Conservation (phyloP, 30 jellyfish, hydroid and myxozoan genomes). For the Catostylus mosaicus region DNA sequence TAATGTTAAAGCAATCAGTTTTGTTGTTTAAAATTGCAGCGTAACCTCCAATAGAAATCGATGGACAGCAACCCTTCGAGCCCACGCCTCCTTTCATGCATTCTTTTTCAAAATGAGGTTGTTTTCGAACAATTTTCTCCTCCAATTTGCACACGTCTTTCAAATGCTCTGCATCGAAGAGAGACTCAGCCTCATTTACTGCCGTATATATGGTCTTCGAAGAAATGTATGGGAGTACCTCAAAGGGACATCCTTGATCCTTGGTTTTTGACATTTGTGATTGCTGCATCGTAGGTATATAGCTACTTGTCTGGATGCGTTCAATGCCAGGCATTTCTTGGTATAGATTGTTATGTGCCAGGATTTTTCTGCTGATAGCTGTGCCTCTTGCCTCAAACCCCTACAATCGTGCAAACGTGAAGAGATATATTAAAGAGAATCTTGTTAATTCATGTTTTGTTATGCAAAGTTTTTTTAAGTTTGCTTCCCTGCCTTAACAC, state of each 20-base stretch:
- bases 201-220: conserved; percentile 62
- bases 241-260: conserved; percentile 39
- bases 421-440: too few relatives aligned
- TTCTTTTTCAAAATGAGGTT: conserved; percentile 39
- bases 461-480: too few relatives aligned
- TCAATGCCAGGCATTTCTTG: conserved; percentile 51
- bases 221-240: conserved; percentile 37
- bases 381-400: conserved; percentile 88
- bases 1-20: conserved; percentile 31
- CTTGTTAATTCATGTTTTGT: too few relatives aligned
- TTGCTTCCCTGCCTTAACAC: too few relatives aligned
- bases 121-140: conserved; percentile 15
- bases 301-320: conserved; percentile 67
- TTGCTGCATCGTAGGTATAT: conserved; percentile 27
- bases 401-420: too few relatives aligned
- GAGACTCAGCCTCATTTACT: conserved; percentile 10
- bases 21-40: conserved; percentile 38
- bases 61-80: conserved; percentile 42
- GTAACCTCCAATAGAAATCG: conserved; percentile 60
- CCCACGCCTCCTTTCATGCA: conserved; percentile 13
- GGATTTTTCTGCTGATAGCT: conserved; percentile 45
- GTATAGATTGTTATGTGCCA: conserved; percentile 50
- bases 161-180: conserved; percentile 44
- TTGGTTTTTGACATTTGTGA: not conserved
- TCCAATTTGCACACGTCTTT: conserved; percentile 61